Evolutionary conservation across 2,888 invertebrate genomes (phyloP), one percentile per base, ranked within the genome.

Genomic region (Acanthopleura granulata): DNA sequence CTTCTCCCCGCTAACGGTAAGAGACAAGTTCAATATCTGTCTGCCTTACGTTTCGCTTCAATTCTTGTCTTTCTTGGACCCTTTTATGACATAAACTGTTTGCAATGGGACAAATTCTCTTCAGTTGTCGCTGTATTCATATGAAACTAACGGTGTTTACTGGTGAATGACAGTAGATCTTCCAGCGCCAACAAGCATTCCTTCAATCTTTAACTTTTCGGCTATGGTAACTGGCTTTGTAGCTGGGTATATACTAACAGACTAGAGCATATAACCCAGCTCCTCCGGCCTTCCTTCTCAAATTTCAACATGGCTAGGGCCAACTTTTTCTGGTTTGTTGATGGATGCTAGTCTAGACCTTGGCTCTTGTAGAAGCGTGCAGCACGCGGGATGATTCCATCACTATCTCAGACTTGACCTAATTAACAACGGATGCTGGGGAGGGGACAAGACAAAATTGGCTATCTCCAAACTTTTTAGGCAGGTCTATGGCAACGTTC

Each of bases 311-410:
- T 57, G 57, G 57, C 57, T 22, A 57, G 3, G 22, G 3, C 57
- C 57, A 57, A 57, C n/a, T 57, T 57, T 22, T 22, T 22, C 57
- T 22, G 18, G 18, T 57, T 22, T 18, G 57, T 18, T 22, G 57
- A 57, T 57, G 57, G 57, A n/a, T 57, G 57, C 57, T 22, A 57
- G 57, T 57, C 57, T 57, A 57, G 57, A 57, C 57, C 57, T 6
- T 6, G 12, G 57, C 57, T 57, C 57, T 18, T 57, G 57, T 22
- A n/a, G 57, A n/a, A n/a, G 18, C 22, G 57, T 9, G n/a, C 18
- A 9, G 57, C 57, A 57, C 57, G 57, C 22, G 57, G 22, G 22
- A 22, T 57, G 57, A 57, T 57, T 57, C 57, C 57, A 57, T 57
- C 57, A 57, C n/a, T 57, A 57, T 57, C 22, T 57, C n/a, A 22